Evolutionary conservation across 53 echinoderm and acorn worm genomes (phyloP), one percentile per base, ranked within the genome.

Genomic region (Hippasteria phrygiana): DNA sequence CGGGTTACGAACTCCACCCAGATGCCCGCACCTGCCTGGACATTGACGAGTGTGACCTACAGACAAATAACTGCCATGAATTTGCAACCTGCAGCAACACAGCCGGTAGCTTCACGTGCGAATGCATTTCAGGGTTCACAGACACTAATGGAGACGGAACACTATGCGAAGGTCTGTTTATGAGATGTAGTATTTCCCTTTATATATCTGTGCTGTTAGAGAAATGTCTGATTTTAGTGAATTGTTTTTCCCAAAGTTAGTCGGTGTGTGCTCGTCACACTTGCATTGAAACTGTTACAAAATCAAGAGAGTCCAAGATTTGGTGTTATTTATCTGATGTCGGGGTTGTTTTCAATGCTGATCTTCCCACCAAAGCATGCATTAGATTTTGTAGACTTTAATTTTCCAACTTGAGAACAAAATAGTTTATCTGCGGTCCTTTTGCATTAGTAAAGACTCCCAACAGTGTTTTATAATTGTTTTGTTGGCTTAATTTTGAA

Each of bases 1-100:
- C 69, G 38, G 96, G 96, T 11, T 96, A 90, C 87, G 77, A 90
- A 8, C 87, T 94, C 2, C 96, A 94, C 55, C 96, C 96, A 27
- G 92, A 96, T 88, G 75, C 73, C 12, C 90, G 77, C 18, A 62
- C 88, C 29, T 96, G 96, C 76, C 42, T 96, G 43, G 96, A 96
- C 72, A 96, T 94, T 34, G 71, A 95, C 42, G 95, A 95, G 84
- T 95, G 95, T 69, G 93, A 95, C 74, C 71, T 88, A 6, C 75
- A 79, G 28, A 37, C 40, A 5, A 77, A 90, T 72, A 71, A 70
- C n/a, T 95, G 95, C 55, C 55, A 67, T 14, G 36, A 42, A 10
- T 62, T 76, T 35, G 93, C 95, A 35, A 47, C 67, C 12, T 95
- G 95, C 78, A 65, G 45, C 36, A 93, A 95, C 41, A 73, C 54